A percentile compares a stretch with the other conserved stretches of the same genome.
Conservation (phyloP, 2,797 vertebrate species). For the Melopsittacus undulatus region DNA sequence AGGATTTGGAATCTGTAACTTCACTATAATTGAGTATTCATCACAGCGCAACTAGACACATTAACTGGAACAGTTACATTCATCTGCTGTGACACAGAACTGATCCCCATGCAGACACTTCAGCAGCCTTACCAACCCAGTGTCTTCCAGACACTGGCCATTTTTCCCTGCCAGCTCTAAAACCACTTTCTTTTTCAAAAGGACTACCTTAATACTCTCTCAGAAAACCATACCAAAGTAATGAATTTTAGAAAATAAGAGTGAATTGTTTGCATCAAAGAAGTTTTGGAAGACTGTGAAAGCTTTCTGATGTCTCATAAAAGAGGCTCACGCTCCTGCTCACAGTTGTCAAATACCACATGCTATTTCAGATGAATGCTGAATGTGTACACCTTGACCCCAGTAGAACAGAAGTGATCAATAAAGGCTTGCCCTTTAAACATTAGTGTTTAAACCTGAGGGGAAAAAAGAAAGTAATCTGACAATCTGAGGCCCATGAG, state of each 20-base stretch:
- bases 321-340: background rate
- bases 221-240: background rate
- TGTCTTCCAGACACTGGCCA: background rate
- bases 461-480: background rate
- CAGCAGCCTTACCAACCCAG: background rate
- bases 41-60: background rate
- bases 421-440: background rate
- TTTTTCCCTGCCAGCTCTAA: background rate
- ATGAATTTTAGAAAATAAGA: background rate
- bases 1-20: background rate
- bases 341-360: rapidly evolving
- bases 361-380: background rate
- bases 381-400: background rate
- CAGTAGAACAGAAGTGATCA: background rate
- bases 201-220: background rate
- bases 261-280: background rate
- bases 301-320: background rate
- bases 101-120: background rate
- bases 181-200: background rate
- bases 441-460: background rate
- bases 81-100: background rate
- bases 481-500: background rate
- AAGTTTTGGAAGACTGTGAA: background rate
- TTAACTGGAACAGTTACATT: background rate
- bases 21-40: background rate